phyloP scores from a whole-genome alignment of 2,888 invertebrate species.

The Melipona beecheii region DNA sequence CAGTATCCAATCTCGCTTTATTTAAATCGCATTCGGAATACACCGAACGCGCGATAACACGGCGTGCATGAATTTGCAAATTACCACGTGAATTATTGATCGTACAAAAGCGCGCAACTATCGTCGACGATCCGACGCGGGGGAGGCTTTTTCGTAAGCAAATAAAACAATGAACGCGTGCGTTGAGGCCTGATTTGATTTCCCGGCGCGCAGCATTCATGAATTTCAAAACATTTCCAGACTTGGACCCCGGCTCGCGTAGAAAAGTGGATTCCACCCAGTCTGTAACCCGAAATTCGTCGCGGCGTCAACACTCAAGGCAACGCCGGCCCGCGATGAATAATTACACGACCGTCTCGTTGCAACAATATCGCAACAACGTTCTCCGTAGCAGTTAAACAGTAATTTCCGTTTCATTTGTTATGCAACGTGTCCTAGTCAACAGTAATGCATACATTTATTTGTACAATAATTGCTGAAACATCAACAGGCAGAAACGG shows the following conservation, averaged over 20 bases:
- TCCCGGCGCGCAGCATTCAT: background rate
- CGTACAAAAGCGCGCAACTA: background rate
- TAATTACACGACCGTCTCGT: slow-evolving; percentile 44
- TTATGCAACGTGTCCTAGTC: slow-evolving; percentile 36
- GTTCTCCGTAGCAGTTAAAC: slow-evolving; percentile 38
- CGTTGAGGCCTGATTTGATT: background rate
- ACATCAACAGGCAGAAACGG: background rate
- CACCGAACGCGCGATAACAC: background rate
- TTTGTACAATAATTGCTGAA: slow-evolving; percentile 34
- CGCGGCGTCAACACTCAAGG: background rate
- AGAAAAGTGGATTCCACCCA: slow-evolving; percentile 9
- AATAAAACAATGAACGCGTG: background rate
- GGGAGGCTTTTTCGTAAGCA: background rate
- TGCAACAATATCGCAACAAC: slow-evolving; percentile 42
- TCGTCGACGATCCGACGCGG: background rate
- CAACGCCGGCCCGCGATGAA: slow-evolving; percentile 30
- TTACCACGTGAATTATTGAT: background rate
- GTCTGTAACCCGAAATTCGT: background rate
- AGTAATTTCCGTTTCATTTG: slow-evolving; percentile 48
- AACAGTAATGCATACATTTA: slow-evolving; percentile 28
- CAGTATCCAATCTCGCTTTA: background rate
- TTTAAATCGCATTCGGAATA: background rate
- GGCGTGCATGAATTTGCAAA: background rate
- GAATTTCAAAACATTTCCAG: slow-evolving; percentile 18
- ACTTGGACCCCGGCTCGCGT: background rate